Evolutionary conservation across 1,140 invertebrate genomes (phyloP).

Genomic region (Lycorma delicatula): DNA sequence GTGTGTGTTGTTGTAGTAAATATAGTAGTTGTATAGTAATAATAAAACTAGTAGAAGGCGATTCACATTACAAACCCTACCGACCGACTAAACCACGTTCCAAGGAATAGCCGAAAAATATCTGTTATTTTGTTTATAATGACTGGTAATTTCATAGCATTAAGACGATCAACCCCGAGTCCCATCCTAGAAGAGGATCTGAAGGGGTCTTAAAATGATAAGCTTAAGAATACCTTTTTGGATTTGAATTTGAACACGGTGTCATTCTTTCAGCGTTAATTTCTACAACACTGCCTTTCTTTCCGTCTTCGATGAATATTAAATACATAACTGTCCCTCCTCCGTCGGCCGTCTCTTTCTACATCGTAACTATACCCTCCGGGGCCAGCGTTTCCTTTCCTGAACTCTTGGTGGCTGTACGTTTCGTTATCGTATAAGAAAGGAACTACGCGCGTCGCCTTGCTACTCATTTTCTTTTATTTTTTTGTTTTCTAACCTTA

Average conservation of each 20-base stretch:
- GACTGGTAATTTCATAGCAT: constrained; percentile 5
- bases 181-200: not conserved
- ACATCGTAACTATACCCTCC: not conserved
- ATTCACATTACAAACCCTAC: no score
- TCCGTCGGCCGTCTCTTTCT: not conserved
- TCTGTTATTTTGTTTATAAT: constrained; percentile 4
- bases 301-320: not conserved
- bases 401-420: not conserved
- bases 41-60: no score
- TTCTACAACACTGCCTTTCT: not conserved
- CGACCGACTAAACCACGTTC: no score
- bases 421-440: not conserved
- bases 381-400: not conserved
- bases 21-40: no score
- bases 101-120: no score
- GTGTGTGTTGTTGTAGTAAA: no score
- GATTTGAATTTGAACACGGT: not conserved
- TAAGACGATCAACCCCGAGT: not conserved
- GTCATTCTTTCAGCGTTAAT: constrained; percentile 2
- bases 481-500: not conserved
- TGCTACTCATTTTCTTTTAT: not conserved
- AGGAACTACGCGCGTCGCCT: not conserved
- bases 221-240: not conserved
- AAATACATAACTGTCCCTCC: constrained; percentile 2
- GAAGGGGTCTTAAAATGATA: not conserved